These are phyloP conservation scores for Kradibia gibbosae DNA, from an alignment of 1,140 invertebrate species.

Conservation along the genomic window DNA sequence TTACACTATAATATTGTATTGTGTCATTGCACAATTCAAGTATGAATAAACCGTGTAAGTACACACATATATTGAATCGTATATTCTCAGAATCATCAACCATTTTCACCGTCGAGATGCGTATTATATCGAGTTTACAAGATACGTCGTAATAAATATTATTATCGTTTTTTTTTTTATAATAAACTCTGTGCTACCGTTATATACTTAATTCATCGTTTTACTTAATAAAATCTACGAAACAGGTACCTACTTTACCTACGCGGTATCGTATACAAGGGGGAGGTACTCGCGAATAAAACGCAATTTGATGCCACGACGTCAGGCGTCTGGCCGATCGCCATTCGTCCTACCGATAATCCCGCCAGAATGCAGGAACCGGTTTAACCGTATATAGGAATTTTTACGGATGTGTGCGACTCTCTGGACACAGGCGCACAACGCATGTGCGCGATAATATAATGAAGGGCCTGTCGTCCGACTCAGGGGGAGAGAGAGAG, in stretches of 20 bases:
- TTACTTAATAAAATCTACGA: slow-evolving; percentile 56
- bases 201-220: slow-evolving; percentile 50
- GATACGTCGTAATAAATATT: slow-evolving; percentile 54
- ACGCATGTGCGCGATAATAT: neutral
- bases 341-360: slow-evolving; percentile 67
- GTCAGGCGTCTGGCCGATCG: slow-evolving; percentile 68
- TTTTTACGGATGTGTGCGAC: neutral
- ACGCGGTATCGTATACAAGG: slow-evolving; percentile 72
- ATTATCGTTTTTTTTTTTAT: slow-evolving; percentile 42
- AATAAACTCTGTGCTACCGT: slow-evolving; percentile 59
- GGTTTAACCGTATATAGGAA: slow-evolving; percentile 1
- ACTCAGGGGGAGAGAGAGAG: no score
- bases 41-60: slow-evolving; percentile 26
- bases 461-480: neutral
- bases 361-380: slow-evolving; percentile 15
- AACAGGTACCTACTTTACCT: slow-evolving; percentile 73
- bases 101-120: slow-evolving; percentile 34
- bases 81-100: slow-evolving; percentile 4
- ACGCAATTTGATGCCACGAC: slow-evolving; percentile 69
- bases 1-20: slow-evolving; percentile 39
- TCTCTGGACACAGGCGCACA: neutral
- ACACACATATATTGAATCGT: slow-evolving; percentile 33
- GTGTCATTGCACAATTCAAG: slow-evolving; percentile 22
- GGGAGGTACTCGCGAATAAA: slow-evolving; percentile 56
- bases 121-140: slow-evolving; percentile 39